A percentile compares a stretch with the other conserved stretches of the same genome.
Evolutionary conservation across 2,113 vertebrate genomes (phyloP).

Genomic region (Asarcornis scutulata): DNA sequence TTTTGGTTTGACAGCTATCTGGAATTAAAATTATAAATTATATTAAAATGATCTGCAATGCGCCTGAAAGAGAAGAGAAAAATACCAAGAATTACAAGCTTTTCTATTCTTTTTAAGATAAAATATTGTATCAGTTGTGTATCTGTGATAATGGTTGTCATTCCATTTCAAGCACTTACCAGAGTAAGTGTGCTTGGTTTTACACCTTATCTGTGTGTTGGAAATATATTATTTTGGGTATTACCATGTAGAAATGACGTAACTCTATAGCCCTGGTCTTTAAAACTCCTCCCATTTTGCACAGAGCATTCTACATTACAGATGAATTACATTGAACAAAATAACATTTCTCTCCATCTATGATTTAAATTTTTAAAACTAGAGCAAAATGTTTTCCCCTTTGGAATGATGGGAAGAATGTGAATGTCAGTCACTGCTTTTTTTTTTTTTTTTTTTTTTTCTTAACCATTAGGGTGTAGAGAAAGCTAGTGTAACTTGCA

Average conservation of each 20-base stretch:
- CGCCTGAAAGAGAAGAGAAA: background rate
- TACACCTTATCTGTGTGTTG: background rate
- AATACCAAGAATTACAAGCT: background rate
- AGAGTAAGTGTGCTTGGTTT: background rate
- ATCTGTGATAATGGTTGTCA: background rate
- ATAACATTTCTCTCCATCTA: background rate
- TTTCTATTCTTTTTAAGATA: background rate
- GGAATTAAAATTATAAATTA: background rate
- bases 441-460: background rate
- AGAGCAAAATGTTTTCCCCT: background rate
- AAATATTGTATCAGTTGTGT: background rate
- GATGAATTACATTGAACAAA: background rate
- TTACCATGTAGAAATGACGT: background rate
- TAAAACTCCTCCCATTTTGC: background rate
- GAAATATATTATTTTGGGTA: background rate
- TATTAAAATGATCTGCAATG: background rate
- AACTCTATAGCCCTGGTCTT: background rate
- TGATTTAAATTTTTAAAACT: background rate
- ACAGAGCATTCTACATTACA: background rate
- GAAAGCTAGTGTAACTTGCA: background rate
- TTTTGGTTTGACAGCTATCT: conserved; percentile 37
- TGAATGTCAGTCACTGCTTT: background rate
- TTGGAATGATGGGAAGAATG: background rate
- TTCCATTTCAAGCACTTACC: background rate
- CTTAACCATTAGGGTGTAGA: background rate